phyloP scores from a whole-genome alignment of 1,140 invertebrate genomes.

The Drosophila parabipectinata region DNA sequence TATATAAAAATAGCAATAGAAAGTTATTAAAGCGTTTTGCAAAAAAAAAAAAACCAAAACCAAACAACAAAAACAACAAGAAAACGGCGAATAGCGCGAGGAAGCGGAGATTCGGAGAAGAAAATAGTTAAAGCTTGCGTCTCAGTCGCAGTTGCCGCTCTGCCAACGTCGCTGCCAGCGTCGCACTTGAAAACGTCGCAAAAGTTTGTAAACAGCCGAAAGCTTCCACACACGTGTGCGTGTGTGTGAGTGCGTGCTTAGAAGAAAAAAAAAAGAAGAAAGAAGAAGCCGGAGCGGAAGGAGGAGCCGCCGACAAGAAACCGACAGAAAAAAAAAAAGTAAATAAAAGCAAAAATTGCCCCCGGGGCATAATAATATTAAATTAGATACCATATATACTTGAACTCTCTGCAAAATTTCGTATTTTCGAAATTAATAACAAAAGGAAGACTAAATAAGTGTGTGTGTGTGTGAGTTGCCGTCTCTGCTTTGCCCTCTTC shows the following conservation, averaged over 20 bases:
- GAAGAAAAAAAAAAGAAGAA: constrained; percentile 45
- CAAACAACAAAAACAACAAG: constrained; percentile 38
- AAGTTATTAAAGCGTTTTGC: constrained; percentile 74
- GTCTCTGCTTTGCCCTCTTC: constrained; percentile 20
- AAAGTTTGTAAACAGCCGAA: constrained; percentile 80
- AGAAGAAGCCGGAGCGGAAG: constrained; percentile 20
- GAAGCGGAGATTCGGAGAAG: constrained; percentile 51
- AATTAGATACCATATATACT: constrained; percentile 30
- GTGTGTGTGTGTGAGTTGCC: constrained; percentile 7
- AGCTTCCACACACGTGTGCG: constrained; percentile 47
- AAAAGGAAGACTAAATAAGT: constrained; percentile 10
- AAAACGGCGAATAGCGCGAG: constrained; percentile 51
- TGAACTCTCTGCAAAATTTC: constrained; percentile 21
- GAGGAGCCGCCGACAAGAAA: constrained; percentile 35
- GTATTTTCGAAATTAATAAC: constrained; percentile 34
- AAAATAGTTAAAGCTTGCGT: constrained; percentile 77
- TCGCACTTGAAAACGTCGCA: constrained; percentile 80
- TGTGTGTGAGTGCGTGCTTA: constrained; percentile 44
- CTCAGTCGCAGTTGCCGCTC: constrained; percentile 24
- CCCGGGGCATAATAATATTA: constrained; percentile 40
- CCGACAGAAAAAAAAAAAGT: constrained; percentile 45
- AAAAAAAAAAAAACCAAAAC: constrained; percentile 27
- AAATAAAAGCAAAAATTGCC: constrained; percentile 65
- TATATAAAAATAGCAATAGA: constrained; percentile 80
- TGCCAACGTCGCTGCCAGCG: constrained; percentile 42